Evolutionary conservation across 1,140 invertebrate genomes (phyloP).

Genomic region (Drosophila ironensis): DNA sequence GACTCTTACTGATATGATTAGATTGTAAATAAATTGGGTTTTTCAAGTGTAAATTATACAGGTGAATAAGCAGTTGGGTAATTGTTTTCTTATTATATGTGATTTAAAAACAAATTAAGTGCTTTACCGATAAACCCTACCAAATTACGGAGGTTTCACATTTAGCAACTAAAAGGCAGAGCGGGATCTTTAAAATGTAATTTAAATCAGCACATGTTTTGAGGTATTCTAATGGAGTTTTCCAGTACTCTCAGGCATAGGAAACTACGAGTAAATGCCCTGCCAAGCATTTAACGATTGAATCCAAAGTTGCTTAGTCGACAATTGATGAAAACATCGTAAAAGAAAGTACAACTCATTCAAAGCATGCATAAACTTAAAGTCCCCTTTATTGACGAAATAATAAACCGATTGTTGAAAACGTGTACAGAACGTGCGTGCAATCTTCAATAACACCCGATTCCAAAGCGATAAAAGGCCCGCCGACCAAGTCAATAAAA

Average conservation of each 20-base stretch:
- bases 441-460: not conserved
- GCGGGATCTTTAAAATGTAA: not conserved
- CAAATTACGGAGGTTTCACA: too few relatives aligned
- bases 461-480: not conserved
- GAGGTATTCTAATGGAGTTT: too few relatives aligned
- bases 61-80: too few relatives aligned
- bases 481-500: not conserved
- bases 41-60: too few relatives aligned
- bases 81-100: too few relatives aligned
- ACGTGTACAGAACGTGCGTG: slow-evolving; percentile 25
- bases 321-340: not conserved
- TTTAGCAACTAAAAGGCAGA: too few relatives aligned
- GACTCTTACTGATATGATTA: too few relatives aligned
- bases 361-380: not conserved
- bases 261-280: not conserved
- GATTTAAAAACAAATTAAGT: too few relatives aligned
- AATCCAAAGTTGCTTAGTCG: not conserved
- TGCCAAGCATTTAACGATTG: not conserved
- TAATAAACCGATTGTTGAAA: not conserved
- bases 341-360: not conserved
- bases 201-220: not conserved
- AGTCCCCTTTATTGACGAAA: not conserved
- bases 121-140: too few relatives aligned
- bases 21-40: too few relatives aligned
- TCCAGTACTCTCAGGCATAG: too few relatives aligned